Evolutionary conservation across 92 coral and sea anemone genomes (phyloP), one percentile per base, ranked within the genome.

Genomic region (Scolanthus callimorphus): DNA sequence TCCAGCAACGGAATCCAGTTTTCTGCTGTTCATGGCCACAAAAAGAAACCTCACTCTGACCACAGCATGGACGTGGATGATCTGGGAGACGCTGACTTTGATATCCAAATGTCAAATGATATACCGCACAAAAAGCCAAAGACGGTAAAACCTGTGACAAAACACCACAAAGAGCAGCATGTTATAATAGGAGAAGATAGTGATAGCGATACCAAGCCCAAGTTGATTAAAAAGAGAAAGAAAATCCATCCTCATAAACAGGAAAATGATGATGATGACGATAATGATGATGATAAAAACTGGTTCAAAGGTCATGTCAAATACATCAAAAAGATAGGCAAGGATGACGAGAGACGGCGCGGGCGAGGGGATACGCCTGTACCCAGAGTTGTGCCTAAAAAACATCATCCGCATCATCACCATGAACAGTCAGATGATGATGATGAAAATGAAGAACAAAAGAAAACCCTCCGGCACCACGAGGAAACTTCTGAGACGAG

Each of bases 21-120:
- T 25, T 76, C 83, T 10, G 63, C 69, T 13, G 69, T 69, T 46
- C 54, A 78, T 30, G 17, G 28, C 3, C 52, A 46, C 22, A 46
- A 63, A 26, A 49, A 57, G 47, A 57, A 25, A 10, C 54, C 44
- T 28, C 75, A 68, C 31, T 56, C 44, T 44, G 73, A 41, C 17
- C 56, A 58, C 1, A 58, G 62, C 10, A 53, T 82, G 20, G 75
- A 87, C 25, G 44, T 80, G 31, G 90, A 83, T 19, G 96, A 88
- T 60, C 62, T 88, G 12, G 96, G 96, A 39, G 96, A 85, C 28
- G 85, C 96, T 15, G 96, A 88, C 67, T 88, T 88, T 59, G 96
- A 88, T 46, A 88, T 88, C 34, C 65, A 81, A 70, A 88, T 88
- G 90, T 78, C 96, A 0, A 88, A 88, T 26, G 90, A 88, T 27